A percentile compares a stretch with the other conserved stretches of the same genome.
Conservation (phyloP, 1,140 invertebrate genomes). For the Zaprionus davidi region DNA sequence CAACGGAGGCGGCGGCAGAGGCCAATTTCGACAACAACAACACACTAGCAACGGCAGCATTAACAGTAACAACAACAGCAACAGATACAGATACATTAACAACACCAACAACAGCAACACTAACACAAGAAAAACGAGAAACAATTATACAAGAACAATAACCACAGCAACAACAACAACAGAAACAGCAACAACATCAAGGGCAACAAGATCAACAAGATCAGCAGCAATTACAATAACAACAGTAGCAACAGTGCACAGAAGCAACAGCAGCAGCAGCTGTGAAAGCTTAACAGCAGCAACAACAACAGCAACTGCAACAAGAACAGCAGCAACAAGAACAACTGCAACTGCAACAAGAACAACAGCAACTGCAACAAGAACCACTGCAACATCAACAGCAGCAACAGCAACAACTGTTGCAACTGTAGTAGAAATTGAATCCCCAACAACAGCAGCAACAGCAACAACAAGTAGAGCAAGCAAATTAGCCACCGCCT, state of each 20-base stretch:
- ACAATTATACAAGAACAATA: constrained; percentile 6
- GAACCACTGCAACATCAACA: constrained; percentile 4
- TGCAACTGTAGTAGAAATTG: not conserved
- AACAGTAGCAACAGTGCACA: constrained; percentile 12
- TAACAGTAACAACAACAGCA: constrained; percentile 4
- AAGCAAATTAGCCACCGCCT: constrained; percentile 11
- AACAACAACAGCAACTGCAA: not conserved
- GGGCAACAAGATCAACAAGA: not conserved
- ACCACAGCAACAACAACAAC: constrained; percentile 2
- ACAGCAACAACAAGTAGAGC: constrained; percentile 16
- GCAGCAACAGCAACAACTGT: constrained; percentile 3
- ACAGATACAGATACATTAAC: constrained; percentile 2
- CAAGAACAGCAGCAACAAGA: not conserved
- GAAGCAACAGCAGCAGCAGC: constrained; percentile 8
- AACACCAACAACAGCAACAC: constrained; percentile 3
- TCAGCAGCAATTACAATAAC: constrained; percentile 1
- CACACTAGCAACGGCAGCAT: constrained; percentile 28
- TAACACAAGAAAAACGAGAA: constrained; percentile 10
- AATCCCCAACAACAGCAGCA: not conserved
- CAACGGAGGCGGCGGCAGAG: constrained; percentile 7
- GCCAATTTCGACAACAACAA: constrained; percentile 22
- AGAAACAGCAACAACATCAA: not conserved
- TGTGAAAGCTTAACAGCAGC: not conserved
- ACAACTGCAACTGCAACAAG: not conserved
- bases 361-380: not conserved